phyloP scores from a whole-genome alignment of 2,797 vertebrate genomes.

The Aldrovandia affinis region DNA sequence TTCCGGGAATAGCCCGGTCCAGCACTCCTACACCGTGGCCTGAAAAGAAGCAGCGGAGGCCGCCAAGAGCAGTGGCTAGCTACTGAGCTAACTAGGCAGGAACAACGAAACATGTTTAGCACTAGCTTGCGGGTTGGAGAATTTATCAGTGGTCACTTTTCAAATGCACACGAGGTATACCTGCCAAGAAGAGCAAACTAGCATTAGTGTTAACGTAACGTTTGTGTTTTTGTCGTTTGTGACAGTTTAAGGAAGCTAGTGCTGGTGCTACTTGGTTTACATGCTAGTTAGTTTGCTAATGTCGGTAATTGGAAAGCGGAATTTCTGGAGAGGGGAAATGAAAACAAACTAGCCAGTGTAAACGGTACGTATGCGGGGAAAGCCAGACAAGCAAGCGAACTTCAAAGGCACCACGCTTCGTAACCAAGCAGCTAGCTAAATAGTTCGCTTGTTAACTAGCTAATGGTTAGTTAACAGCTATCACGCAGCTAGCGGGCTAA shows the following conservation, averaged over 20 bases:
- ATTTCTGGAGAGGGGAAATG: not conserved
- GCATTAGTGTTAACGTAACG: not conserved
- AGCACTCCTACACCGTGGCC: slow-evolving; percentile 61
- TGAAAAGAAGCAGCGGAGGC: slow-evolving; percentile 48
- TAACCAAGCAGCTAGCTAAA: not conserved
- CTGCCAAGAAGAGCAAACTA: not conserved
- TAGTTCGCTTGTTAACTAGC: not conserved
- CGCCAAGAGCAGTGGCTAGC: not conserved
- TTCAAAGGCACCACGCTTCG: not conserved
- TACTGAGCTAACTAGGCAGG: not conserved
- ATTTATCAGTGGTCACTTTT: not conserved
- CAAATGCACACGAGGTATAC: not conserved
- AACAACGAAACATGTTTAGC: not conserved
- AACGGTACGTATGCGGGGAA: not conserved
- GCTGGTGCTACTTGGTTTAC: slow-evolving; percentile 38
- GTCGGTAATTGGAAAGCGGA: not conserved
- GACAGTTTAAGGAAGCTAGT: slow-evolving; percentile 30
- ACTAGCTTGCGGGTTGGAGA: slow-evolving; percentile 32
- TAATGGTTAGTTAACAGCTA: not conserved
- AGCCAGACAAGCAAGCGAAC: not conserved
- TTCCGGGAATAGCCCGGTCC: slow-evolving; percentile 53
- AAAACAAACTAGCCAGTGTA: not conserved
- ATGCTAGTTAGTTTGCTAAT: not conserved
- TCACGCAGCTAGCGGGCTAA: not conserved
- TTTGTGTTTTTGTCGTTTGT: not conserved